A percentile compares a stretch with the other conserved stretches of the same genome.
Conservation (phyloP, 2,797 vertebrate genomes). For the Pogoniulus pusillus region DNA sequence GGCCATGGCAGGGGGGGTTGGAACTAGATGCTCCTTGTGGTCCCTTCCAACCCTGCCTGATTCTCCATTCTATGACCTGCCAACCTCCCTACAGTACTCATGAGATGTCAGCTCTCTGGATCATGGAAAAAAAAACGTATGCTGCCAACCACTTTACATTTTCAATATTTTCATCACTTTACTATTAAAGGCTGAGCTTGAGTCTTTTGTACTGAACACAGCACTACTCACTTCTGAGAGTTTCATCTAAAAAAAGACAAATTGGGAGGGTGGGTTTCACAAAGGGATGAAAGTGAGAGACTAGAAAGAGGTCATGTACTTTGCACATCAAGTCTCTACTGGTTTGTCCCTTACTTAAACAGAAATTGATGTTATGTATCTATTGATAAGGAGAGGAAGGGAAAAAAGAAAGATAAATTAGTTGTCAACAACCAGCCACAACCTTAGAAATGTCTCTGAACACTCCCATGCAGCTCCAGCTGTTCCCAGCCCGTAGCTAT, state of each 20-base stretch:
- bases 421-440: not conserved
- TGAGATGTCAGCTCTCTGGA: not conserved
- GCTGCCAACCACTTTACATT: not conserved
- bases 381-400: rapidly evolving
- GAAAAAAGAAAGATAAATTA: not conserved
- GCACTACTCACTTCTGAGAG: not conserved
- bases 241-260: not conserved
- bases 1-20: too few relatives aligned
- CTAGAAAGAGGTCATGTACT: not conserved
- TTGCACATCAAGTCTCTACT: not conserved
- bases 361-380: not conserved
- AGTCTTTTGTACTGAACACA: not conserved
- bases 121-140: not conserved
- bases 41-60: too few relatives aligned
- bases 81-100: rapidly evolving
- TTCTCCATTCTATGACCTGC: too few relatives aligned
- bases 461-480: not conserved
- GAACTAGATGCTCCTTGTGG: too few relatives aligned
- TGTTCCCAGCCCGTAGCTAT: not conserved
- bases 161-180: not conserved
- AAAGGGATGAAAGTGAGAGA: not conserved
- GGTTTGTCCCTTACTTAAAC: not conserved
- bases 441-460: not conserved
- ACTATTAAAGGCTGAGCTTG: not conserved
- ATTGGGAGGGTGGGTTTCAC: not conserved